phyloP scores from a whole-genome alignment of 2,888 invertebrate genomes.

The Aleiodes testaceus region DNA sequence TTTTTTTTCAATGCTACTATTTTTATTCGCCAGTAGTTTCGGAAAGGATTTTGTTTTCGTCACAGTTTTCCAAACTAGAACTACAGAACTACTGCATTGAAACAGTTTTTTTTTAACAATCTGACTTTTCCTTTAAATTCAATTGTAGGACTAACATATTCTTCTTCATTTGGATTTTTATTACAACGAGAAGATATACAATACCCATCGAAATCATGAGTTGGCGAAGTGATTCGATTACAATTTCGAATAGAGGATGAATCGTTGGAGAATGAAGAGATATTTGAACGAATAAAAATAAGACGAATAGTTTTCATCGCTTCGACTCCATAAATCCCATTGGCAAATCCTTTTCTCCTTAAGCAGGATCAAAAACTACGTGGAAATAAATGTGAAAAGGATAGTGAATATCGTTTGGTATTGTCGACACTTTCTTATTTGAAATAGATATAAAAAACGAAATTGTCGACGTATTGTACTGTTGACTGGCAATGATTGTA shows the following conservation, averaged over 20 bases:
- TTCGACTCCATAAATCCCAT: slow-evolving; percentile 62
- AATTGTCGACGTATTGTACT: background rate
- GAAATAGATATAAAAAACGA: background rate
- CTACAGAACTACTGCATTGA: no score
- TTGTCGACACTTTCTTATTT: background rate
- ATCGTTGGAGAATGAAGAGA: background rate
- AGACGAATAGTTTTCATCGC: slow-evolving; percentile 67
- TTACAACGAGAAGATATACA: no score
- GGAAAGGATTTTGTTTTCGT: background rate
- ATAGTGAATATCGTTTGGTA: slow-evolving; percentile 2
- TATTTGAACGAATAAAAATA: slow-evolving; percentile 30
- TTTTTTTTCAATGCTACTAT: slow-evolving; percentile 5
- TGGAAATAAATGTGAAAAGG: slow-evolving; percentile 23
- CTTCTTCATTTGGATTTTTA: no score
- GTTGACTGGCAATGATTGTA: slow-evolving; percentile 14
- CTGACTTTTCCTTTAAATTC: no score
- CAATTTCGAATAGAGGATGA: background rate
- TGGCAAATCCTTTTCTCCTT: slow-evolving; percentile 51
- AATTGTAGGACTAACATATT: no score
- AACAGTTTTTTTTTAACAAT: no score
- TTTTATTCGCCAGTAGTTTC: slow-evolving; percentile 17
- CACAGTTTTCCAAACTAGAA: background rate
- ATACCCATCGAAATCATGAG: no score
- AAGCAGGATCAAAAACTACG: slow-evolving; percentile 48
- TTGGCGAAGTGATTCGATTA: no score